Conservation (phyloP, 2,113 vertebrate species). For the Coracopsis vasa region DNA sequence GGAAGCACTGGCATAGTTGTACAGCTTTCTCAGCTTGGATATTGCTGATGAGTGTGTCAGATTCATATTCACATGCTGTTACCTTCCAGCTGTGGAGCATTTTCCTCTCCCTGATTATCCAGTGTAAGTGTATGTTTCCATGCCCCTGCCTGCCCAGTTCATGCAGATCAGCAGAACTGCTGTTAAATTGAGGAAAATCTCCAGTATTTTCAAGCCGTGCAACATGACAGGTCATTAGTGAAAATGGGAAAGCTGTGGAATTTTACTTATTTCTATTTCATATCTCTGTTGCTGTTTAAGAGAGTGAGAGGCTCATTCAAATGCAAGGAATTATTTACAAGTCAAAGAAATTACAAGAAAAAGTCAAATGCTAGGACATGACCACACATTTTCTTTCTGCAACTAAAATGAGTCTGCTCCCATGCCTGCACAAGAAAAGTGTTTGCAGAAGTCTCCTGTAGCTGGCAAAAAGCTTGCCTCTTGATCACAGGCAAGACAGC, state of each 20-base stretch:
- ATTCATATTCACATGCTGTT: not conserved
- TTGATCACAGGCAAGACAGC: not conserved
- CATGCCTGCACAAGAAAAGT: not conserved
- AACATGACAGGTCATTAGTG: not conserved
- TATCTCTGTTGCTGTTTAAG: not conserved
- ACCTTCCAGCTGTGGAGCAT: not conserved
- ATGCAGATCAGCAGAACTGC: not conserved
- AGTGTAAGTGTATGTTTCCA: not conserved
- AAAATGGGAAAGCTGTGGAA: not conserved
- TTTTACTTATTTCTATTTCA: not conserved
- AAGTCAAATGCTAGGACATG: not conserved
- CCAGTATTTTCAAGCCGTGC: not conserved
- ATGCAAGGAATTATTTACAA: not conserved
- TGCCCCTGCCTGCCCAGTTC: not conserved
- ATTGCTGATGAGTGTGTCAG: not conserved
- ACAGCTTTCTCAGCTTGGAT: not conserved
- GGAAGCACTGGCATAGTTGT: not conserved
- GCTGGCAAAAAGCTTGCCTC: not conserved
- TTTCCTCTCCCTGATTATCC: not conserved
- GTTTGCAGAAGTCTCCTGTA: not conserved
- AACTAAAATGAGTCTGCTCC: not conserved
- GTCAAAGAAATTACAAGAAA: not conserved
- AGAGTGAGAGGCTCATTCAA: not conserved
- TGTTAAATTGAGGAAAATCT: not conserved
- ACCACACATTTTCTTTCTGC: not conserved